Percentiles rank a stretch among this genome's conserved stretches.
phyloP scores from a whole-genome alignment of 2,888 invertebrate genomes.

The Digitonthophagus gazella region DNA sequence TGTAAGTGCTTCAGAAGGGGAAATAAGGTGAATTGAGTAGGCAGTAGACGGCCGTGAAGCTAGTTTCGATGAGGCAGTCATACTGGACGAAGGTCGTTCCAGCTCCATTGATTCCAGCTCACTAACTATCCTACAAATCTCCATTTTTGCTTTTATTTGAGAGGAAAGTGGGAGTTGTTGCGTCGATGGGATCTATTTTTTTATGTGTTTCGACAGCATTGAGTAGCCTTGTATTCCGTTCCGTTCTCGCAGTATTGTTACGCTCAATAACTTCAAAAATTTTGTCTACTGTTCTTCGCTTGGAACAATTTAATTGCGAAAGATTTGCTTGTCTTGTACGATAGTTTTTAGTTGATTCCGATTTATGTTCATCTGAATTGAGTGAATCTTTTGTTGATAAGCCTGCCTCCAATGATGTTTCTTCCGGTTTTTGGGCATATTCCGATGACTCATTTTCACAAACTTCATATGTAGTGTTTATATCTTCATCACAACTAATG shows the following conservation, averaged over 20 bases:
- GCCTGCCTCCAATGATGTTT: neutral
- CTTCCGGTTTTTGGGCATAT: neutral
- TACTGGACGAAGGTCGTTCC: neutral
- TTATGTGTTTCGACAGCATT: neutral
- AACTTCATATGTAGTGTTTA: neutral
- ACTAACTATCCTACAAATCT: neutral
- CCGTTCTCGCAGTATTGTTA: neutral
- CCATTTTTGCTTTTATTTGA: conserved; percentile 1
- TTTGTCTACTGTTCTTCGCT: neutral
- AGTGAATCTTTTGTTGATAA: neutral
- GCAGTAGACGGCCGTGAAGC: neutral
- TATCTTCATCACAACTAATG: neutral
- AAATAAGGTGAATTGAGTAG: neutral
- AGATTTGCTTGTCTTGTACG: neutral
- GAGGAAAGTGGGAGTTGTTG: neutral
- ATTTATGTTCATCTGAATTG: neutral
- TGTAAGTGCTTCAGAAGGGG: neutral
- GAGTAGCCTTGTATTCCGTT: neutral
- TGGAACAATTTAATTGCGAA: neutral
- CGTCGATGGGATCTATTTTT: neutral
- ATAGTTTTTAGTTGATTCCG: neutral
- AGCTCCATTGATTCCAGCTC: neutral
- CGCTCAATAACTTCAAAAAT: neutral
- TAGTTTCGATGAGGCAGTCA: neutral
- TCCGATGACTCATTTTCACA: neutral